These are phyloP conservation scores for Melitaea athalia DNA, from an alignment of 2,888 invertebrate genomes.

Conservation along the genomic window DNA sequence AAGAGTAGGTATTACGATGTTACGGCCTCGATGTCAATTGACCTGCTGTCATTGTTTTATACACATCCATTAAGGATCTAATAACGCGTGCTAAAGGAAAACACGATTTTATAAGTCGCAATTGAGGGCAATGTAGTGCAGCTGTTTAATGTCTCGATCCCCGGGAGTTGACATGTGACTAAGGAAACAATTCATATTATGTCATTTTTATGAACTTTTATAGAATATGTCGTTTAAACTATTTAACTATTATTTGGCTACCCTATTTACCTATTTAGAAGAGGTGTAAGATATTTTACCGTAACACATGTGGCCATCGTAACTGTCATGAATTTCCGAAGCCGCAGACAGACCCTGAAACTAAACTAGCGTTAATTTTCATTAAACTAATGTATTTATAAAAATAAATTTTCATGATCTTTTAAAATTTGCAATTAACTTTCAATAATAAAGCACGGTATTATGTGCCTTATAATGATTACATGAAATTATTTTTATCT, in stretches of 20 bases:
- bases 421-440: neutral
- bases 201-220: slow-evolving; percentile 2
- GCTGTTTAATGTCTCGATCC: slow-evolving; percentile 44
- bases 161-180: slow-evolving; percentile 42
- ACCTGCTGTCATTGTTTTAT: slow-evolving; percentile 55
- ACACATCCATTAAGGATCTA: slow-evolving; percentile 59
- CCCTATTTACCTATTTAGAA: neutral
- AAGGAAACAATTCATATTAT: slow-evolving; percentile 20
- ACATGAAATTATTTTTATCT: slow-evolving; percentile 40
- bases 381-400: neutral
- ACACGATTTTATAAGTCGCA: slow-evolving; percentile 48
- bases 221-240: neutral
- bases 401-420: neutral
- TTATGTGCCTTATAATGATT: slow-evolving; percentile 26
- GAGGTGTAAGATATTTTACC: neutral
- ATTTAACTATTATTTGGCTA: neutral
- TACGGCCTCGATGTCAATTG: slow-evolving; percentile 45
- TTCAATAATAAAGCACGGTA: neutral
- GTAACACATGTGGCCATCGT: neutral
- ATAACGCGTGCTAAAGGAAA: slow-evolving; percentile 51
- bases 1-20: slow-evolving; percentile 41
- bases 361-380: neutral
- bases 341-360: neutral
- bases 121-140: slow-evolving; percentile 51
- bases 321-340: neutral